Conservation (phyloP, 2,888 invertebrate genomes). For the Mythimna vitellina region DNA sequence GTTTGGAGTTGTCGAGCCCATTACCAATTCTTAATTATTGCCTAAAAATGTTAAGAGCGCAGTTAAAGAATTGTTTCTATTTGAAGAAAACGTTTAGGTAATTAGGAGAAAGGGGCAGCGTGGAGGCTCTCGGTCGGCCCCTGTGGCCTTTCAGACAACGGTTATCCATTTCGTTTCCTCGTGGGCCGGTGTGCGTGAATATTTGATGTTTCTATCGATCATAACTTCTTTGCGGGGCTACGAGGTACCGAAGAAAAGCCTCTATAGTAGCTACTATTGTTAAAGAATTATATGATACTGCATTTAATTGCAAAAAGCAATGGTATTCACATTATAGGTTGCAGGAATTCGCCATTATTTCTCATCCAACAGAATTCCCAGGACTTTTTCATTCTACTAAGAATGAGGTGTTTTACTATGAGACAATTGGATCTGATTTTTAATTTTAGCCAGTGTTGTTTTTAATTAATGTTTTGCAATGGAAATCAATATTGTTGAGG, state of each 20-base stretch:
- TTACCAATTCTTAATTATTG: slow-evolving; percentile 54
- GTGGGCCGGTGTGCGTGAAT: slow-evolving; percentile 83
- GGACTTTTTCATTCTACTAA: not conserved
- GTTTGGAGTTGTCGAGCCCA: slow-evolving; percentile 44
- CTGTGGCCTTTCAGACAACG: slow-evolving; percentile 85
- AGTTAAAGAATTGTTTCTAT: slow-evolving; percentile 66
- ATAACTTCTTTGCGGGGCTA: slow-evolving; percentile 85
- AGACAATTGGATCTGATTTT: not conserved
- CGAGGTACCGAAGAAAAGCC: slow-evolving; percentile 57
- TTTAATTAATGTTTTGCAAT: not conserved
- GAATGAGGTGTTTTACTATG: not conserved
- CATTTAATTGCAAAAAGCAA: not conserved
- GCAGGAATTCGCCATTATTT: not conserved
- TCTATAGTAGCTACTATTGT: slow-evolving; percentile 36
- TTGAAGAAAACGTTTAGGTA: slow-evolving; percentile 75
- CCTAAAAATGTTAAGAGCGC: slow-evolving; percentile 54
- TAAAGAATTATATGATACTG: slow-evolving; percentile 14
- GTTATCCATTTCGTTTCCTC: slow-evolving; percentile 85
- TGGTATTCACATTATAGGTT: not conserved
- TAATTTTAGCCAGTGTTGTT: not conserved
- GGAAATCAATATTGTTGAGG: not conserved
- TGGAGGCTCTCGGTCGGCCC: slow-evolving; percentile 75
- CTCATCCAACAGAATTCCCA: not conserved
- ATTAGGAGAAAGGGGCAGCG: slow-evolving; percentile 77
- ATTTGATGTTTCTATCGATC: slow-evolving; percentile 89